A percentile compares a stretch with the other conserved stretches of the same genome.
phyloP scores from a whole-genome alignment of 2,888 invertebrate genomes.

The Rhabditoides inermis region DNA sequence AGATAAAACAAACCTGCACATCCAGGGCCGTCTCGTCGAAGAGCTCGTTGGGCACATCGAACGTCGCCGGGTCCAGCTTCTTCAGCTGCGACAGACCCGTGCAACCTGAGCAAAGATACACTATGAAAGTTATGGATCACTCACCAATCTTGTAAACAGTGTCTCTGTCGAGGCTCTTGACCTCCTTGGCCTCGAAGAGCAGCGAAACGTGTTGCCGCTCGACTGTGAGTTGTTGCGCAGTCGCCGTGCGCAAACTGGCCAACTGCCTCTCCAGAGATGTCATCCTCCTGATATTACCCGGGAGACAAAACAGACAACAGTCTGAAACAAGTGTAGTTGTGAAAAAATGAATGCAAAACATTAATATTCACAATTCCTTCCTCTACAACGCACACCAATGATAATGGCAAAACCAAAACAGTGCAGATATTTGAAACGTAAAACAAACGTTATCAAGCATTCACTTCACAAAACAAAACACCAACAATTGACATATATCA shows the following conservation, averaged over 20 bases:
- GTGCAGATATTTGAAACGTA: too few species aligned
- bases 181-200: slow-evolving; percentile 80
- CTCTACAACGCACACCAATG: too few species aligned
- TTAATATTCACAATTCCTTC: too few species aligned
- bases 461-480: too few species aligned
- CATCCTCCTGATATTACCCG: slow-evolving; percentile 38
- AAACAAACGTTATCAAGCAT: too few species aligned
- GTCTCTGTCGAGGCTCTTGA: slow-evolving; percentile 74
- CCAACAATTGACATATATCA: too few species aligned
- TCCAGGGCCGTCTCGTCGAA: slow-evolving; percentile 71
- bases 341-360: too few species aligned
- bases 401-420: too few species aligned
- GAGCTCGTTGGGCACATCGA: slow-evolving; percentile 69
- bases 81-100: slow-evolving; percentile 77
- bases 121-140: too few species aligned
- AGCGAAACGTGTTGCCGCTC: slow-evolving; percentile 64
- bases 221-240: slow-evolving; percentile 49
- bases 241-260: slow-evolving; percentile 53
- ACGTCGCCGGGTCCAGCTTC: slow-evolving; percentile 66
- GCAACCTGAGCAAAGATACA: slow-evolving; percentile 59
- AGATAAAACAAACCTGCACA: too few species aligned
- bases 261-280: slow-evolving; percentile 55
- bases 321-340: slow-evolving; percentile 16
- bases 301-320: slow-evolving; percentile 28
- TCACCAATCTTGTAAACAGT: slow-evolving; percentile 76